Evolutionary conservation across 2,888 invertebrate species (phyloP).

Genomic region (Aromia moschata): DNA sequence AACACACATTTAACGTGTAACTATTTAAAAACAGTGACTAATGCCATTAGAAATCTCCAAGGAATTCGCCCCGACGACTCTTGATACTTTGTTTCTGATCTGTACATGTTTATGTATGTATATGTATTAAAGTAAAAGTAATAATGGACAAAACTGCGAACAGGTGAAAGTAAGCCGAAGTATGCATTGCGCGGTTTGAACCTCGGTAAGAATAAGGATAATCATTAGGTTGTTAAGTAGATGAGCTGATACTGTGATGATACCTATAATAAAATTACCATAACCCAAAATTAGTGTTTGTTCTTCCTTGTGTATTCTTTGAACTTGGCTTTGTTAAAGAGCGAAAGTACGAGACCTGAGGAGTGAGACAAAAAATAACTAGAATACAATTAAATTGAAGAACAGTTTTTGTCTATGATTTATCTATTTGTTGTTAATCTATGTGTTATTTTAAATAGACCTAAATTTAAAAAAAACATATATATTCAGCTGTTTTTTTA

Average conservation of each 20-base stretch:
- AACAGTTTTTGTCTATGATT: no score
- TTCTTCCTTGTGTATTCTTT: neutral
- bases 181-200: slow-evolving; percentile 22
- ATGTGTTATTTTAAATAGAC: no score
- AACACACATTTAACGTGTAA: neutral
- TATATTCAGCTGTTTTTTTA: no score
- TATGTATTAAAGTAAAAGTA: slow-evolving; percentile 30
- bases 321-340: neutral
- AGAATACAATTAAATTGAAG: no score
- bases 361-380: neutral
- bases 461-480: no score
- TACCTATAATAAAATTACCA: neutral
- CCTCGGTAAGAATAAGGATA: slow-evolving; percentile 9
- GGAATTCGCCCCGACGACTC: neutral
- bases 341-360: neutral
- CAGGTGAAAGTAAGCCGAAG: slow-evolving; percentile 27
- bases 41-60: slow-evolving; percentile 6
- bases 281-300: no score
- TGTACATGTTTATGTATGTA: slow-evolving; percentile 5
- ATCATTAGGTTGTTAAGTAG: slow-evolving; percentile 8
- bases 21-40: slow-evolving; percentile 14
- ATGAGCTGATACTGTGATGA: neutral
- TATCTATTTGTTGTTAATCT: no score
- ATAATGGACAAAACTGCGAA: slow-evolving; percentile 25
- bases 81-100: neutral